Base-by-base conservation (phyloP, 2,797 vertebrate genomes). In the Gymnoscopelus microlampas region DNA sequence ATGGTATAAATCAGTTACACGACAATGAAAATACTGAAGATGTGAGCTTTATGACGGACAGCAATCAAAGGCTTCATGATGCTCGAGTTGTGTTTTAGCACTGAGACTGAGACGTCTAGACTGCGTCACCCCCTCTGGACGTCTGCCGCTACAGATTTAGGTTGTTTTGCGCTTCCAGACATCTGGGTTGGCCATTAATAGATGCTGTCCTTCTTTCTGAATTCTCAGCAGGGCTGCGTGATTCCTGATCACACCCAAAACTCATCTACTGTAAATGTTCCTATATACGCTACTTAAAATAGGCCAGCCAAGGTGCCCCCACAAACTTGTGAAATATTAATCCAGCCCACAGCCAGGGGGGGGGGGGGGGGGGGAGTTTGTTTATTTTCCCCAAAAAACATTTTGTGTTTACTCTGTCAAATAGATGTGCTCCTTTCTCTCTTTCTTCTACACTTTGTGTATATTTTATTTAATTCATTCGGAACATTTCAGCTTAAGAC, bases 121-220 rank as follows among this genome's bases (percentile, higher is more conserved):
- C 84, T 0, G 51, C 44, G 57, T 6, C 19, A 10, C 29, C 68
- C 81, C 73, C 74, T 68, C 63, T 5, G 61, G 75, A 81, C 51
- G 74, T 85, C 83, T 87, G 76, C 57, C 53, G 76, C 15, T 74
- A 73, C 79, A 79, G 60, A 85, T 87, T 88, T 79, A 85, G 85
- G 69, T 76, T 84, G 81, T 75, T 81, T 81, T 81, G 79, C 76
- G 76, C 81, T 83, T 88, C 76, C 75, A 87, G 85, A 86, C 82
- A 86, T 84, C 79, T 87, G 85, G 86, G 88, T 85, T 78, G 70
- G 69, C 85, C 85, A 91, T 85, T 91, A 29, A 29, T 29, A 29
- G 26, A 85, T 63, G 44, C 83, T 86, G 90, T 60, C 90, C 91
- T 82, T 90, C 73, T 92, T 89, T 87, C 69, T 71, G 70, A 83